phyloP scores from a whole-genome alignment of 1,140 invertebrate genomes.

The Lerema accius region DNA sequence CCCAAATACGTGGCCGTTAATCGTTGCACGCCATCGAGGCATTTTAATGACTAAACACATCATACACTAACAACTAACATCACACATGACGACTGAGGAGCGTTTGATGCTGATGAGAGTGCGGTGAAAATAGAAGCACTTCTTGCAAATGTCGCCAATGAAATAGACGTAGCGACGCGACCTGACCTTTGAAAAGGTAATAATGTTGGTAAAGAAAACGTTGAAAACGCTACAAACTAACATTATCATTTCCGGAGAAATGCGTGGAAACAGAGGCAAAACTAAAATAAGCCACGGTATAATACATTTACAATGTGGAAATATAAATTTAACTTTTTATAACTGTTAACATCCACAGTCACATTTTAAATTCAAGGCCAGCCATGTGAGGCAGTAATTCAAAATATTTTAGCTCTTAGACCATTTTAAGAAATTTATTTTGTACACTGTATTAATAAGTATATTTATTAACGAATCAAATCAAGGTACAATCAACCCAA shows the following conservation, averaged over 20 bases:
- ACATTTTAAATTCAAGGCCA: background rate
- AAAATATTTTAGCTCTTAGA: too few species aligned
- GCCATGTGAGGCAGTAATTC: background rate
- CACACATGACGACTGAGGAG: constrained; percentile 19
- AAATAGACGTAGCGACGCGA: constrained; percentile 17
- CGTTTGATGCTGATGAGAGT: constrained; percentile 1
- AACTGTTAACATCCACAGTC: background rate
- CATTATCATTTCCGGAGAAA: constrained; percentile 19
- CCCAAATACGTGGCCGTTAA: constrained; percentile 46
- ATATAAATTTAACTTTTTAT: background rate
- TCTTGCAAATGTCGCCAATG: constrained; percentile 24
- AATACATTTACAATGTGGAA: background rate
- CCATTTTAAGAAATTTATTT: too few species aligned
- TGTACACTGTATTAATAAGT: too few species aligned
- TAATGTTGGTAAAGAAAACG: constrained; percentile 21
- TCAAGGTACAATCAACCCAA: too few species aligned
- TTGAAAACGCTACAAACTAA: background rate
- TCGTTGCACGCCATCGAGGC: constrained; percentile 45
- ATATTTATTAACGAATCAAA: too few species aligned
- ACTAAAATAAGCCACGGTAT: background rate
- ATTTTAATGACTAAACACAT: constrained; percentile 50
- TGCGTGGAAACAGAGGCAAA: background rate
- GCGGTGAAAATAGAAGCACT: constrained; percentile 24
- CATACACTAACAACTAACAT: constrained; percentile 28
- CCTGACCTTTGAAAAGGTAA: constrained; percentile 24